phyloP scores from a whole-genome alignment of 1,140 invertebrate species.

The Papilio helenus region DNA sequence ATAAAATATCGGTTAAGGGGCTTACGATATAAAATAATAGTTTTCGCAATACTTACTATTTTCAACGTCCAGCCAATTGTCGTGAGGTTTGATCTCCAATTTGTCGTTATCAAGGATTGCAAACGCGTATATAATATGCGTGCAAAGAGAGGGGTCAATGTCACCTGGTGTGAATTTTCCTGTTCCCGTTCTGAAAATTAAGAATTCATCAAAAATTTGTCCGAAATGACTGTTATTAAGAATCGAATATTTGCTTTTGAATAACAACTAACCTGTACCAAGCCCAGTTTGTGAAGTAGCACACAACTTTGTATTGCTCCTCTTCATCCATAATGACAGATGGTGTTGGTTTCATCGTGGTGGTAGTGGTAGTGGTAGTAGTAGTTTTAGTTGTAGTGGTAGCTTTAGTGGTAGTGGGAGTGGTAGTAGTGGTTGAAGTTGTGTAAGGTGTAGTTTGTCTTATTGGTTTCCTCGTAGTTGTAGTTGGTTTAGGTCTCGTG shows the following conservation, averaged over 20 bases:
- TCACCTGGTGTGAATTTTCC: constrained; percentile 93
- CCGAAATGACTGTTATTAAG: background rate
- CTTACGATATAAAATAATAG: constrained; percentile 15
- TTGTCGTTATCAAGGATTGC: constrained; percentile 91
- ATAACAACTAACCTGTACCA: constrained; percentile 87
- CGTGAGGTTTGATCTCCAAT: constrained; percentile 92
- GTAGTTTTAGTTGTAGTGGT: constrained; percentile 40
- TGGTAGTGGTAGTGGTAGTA: constrained; percentile 36
- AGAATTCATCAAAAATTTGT: constrained; percentile 4
- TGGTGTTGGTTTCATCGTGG: constrained; percentile 50
- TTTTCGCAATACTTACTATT: constrained; percentile 85
- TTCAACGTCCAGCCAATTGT: constrained; percentile 94
- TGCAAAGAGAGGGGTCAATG: constrained; percentile 93
- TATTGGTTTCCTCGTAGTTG: constrained; percentile 40
- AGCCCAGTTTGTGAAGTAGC: constrained; percentile 97
- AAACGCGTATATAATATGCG: constrained; percentile 96
- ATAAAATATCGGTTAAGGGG: background rate
- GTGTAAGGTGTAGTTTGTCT: constrained; percentile 36
- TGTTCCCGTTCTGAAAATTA: constrained; percentile 84
- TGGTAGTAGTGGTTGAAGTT: constrained; percentile 43
- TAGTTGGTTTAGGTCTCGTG: constrained; percentile 43
- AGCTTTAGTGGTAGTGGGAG: constrained; percentile 33
- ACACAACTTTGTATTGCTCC: constrained; percentile 89
- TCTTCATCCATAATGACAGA: constrained; percentile 52
- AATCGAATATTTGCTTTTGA: background rate